Percentiles rank a stretch among this genome's conserved stretches.
Conservation (phyloP, 2,797 vertebrate species). For the Cynodonichthys magdalenae region DNA sequence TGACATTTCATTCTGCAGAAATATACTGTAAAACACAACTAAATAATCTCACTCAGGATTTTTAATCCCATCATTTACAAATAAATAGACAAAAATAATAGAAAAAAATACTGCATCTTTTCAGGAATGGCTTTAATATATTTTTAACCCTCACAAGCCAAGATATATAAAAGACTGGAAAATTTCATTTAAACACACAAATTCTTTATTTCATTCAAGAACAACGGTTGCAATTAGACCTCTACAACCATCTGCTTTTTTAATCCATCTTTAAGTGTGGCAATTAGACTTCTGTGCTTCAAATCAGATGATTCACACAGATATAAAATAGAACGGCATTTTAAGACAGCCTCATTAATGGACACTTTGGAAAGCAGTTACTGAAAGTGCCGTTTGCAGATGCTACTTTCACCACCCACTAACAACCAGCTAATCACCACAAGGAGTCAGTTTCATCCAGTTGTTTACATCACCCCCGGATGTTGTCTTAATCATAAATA, state of each 20-base stretch:
- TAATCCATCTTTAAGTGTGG: background rate
- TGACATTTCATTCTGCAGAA: too few relatives aligned
- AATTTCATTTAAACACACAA: background rate
- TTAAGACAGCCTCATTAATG: background rate
- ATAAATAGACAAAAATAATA: background rate
- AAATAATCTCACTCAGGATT: background rate
- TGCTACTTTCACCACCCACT: slow-evolving; percentile 3
- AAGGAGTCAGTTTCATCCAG: background rate
- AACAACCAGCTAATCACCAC: slow-evolving; percentile 7
- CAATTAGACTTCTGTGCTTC: background rate
- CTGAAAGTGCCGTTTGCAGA: slow-evolving; percentile 1
- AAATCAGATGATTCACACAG: background rate
- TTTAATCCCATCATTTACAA: background rate
- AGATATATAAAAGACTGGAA: background rate
- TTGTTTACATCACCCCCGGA: background rate
- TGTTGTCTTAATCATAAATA: background rate
- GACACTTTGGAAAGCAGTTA: slow-evolving; percentile 3
- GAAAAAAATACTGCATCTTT: background rate
- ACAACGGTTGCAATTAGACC: background rate
- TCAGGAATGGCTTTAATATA: background rate
- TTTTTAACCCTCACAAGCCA: background rate
- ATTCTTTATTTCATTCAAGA: background rate
- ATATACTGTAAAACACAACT: background rate
- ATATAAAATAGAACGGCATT: background rate
- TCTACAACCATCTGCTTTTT: background rate